Evolutionary conservation across 2,113 vertebrate genomes (phyloP).

Genomic region (Mustela lutreola): DNA sequence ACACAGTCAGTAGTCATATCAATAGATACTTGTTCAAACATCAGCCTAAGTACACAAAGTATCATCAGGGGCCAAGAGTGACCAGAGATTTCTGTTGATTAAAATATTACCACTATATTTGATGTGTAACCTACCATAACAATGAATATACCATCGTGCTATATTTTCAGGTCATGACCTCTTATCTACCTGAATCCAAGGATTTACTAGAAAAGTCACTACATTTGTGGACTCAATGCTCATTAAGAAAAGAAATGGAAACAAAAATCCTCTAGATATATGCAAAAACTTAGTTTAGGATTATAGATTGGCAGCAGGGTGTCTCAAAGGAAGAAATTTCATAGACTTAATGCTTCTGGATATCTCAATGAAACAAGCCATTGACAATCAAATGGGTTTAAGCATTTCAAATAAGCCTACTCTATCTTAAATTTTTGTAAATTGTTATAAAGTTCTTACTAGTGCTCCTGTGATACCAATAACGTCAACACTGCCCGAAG

Average conservation of each 20-base stretch:
- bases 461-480: not conserved
- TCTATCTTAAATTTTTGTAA: not conserved
- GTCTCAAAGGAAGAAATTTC: not conserved
- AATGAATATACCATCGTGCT: not conserved
- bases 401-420: not conserved
- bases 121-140: not conserved
- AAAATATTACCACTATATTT: not conserved
- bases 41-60: not conserved
- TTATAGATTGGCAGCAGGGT: not conserved
- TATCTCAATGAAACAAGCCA: not conserved
- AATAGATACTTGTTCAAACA: not conserved
- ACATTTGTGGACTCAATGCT: not conserved
- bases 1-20: not conserved
- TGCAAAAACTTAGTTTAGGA: not conserved
- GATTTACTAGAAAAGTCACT: not conserved
- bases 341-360: not conserved
- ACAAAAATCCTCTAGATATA: constrained; percentile 1
- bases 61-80: not conserved
- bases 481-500: not conserved
- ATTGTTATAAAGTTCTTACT: not conserved
- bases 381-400: not conserved
- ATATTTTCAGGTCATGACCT: not conserved
- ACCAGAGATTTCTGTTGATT: not conserved
- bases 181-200: not conserved
- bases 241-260: not conserved